These are phyloP conservation scores for Cerceris ruficornis DNA, from an alignment of 2,888 invertebrate species.

Conservation along the genomic window DNA sequence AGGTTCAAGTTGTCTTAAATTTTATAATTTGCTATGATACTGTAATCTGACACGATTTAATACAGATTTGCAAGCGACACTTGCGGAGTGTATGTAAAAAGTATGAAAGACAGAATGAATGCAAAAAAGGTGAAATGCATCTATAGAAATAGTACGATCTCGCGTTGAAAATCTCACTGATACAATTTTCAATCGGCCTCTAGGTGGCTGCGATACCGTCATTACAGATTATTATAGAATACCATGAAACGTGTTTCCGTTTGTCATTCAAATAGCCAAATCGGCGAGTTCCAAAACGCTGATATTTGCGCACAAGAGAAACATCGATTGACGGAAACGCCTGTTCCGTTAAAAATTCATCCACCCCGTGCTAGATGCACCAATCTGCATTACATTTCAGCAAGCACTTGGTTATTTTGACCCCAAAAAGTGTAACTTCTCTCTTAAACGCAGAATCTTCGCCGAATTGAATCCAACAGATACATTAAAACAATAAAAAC, in stretches of 20 bases:
- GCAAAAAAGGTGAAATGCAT: too few relatives aligned
- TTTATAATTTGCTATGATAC: too few relatives aligned
- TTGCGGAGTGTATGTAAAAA: too few relatives aligned
- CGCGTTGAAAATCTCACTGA: constrained; percentile 31
- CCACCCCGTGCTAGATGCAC: constrained; percentile 40
- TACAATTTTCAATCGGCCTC: constrained; percentile 21
- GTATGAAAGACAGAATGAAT: too few relatives aligned
- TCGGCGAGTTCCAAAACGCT: constrained; percentile 24
- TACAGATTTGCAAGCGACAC: too few relatives aligned
- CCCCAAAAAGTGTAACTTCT: constrained; percentile 44
- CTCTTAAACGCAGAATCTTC: constrained; percentile 39
- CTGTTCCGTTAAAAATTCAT: constrained; percentile 57
- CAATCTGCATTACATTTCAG: constrained; percentile 34
- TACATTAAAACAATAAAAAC: constrained; percentile 29
- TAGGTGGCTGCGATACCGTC: constrained; percentile 39
- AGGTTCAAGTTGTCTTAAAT: too few relatives aligned
- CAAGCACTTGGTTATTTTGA: constrained; percentile 46
- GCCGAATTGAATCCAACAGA: constrained; percentile 13
- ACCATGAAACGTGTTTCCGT: constrained; percentile 44
- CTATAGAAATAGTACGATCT: neutral
- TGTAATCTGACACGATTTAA: too few relatives aligned
- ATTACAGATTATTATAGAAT: constrained; percentile 57
- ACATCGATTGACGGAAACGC: constrained; percentile 51
- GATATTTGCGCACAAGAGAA: neutral
- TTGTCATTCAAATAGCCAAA: constrained; percentile 37